Base-by-base conservation (phyloP, 1,140 invertebrate species). In the Pogonus chalceus region DNA sequence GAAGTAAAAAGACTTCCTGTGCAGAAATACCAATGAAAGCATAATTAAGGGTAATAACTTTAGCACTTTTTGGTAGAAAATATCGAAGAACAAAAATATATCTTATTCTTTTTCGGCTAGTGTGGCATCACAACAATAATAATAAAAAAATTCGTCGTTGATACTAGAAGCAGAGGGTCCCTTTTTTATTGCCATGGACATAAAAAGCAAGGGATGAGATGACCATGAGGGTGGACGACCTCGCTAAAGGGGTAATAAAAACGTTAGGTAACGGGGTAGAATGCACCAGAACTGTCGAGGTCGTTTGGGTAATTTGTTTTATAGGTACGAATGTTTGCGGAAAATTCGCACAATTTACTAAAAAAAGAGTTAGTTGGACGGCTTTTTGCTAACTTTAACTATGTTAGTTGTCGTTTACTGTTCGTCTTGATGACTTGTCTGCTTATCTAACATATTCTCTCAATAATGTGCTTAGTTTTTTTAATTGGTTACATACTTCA, bases 241-340 rank as follows among this genome's bases (percentile, higher is more conserved):
- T 46, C 39, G 39, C 20, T 14, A 46, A 46, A 46, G 39, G 39
- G 39, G 39, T 46, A 46, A n/a, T 20, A 46, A n/a, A 46, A 46
- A 46, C 39, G 39, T 46, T 20, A 20, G 20, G 39, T 46, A 46
- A 46, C 12, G 39, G 39, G 39, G 39, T 46, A 20, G 31, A 35
- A 14, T 7, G 7, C 7, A n/a, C 12, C 20, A 4, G 4, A 9
- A 20, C 20, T 12, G 12, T 3, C 18, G 39, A 46, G 39, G 39
- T n/a, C 31, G 14, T 35, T 14, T 14, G 7, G 31, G 14, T 14
- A 35, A 35, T 35, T 35, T 35, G 14, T 35, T 35, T 35, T 35
- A 46, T 46, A 46, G 39, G 39, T 46, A 20, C 18, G 39, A 12
- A 20, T 46, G 39, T 46, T 46, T 46, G 39, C 39, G 20, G 20